Evolutionary conservation across 2,113 vertebrate genomes (phyloP).

Genomic region (Copsychus sechellarum): DNA sequence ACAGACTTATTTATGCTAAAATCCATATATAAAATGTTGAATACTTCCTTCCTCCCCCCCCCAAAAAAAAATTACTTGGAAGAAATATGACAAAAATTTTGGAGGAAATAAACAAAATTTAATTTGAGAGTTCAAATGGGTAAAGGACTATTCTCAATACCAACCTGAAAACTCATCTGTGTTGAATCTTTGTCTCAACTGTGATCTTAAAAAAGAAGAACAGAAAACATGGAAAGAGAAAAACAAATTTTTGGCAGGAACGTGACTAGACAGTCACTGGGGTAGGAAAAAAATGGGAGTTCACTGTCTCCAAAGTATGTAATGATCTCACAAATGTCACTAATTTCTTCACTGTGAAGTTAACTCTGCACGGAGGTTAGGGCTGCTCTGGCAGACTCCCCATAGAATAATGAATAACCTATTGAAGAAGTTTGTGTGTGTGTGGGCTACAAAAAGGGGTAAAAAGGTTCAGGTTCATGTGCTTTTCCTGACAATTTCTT

Average conservation of each 20-base stretch:
- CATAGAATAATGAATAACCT: not conserved
- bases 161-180: not conserved
- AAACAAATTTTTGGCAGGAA: slow-evolving; percentile 57
- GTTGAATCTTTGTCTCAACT: slow-evolving; percentile 25
- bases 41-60: not conserved
- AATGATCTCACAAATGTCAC: not conserved
- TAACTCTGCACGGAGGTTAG: not conserved
- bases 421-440: not conserved
- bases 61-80: not conserved
- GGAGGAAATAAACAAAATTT: not conserved
- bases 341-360: not conserved
- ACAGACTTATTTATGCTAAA: not conserved
- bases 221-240: slow-evolving; percentile 47
- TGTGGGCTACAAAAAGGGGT: not conserved
- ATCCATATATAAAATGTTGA: not conserved
- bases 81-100: not conserved
- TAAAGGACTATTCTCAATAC: not conserved
- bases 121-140: not conserved
- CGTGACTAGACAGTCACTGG: slow-evolving; percentile 1
- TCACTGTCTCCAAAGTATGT: not conserved
- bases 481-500: not conserved
- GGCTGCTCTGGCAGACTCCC: not conserved
- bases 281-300: not conserved
- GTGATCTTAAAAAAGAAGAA: slow-evolving; percentile 13
- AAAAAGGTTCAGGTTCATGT: not conserved